These are phyloP conservation scores for Rhynchotus rufescens DNA, from an alignment of 2,797 vertebrate species.

Conservation along the genomic window DNA sequence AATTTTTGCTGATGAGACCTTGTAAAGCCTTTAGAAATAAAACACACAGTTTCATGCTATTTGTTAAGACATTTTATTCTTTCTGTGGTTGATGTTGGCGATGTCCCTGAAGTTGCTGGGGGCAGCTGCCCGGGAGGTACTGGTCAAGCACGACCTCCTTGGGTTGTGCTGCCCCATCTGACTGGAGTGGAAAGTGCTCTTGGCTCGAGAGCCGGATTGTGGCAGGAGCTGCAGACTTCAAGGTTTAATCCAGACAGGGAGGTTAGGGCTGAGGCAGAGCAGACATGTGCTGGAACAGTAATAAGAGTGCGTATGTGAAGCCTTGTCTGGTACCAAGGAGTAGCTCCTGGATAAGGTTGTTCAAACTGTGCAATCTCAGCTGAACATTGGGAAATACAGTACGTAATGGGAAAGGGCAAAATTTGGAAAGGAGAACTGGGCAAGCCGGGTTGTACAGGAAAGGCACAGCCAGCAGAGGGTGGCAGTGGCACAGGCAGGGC, in stretches of 20 bases:
- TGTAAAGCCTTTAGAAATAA: not conserved
- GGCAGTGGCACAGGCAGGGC: not conserved
- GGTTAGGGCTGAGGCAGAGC: not conserved
- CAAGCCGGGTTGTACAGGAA: not conserved
- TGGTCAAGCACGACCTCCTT: not conserved
- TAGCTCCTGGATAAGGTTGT: not conserved
- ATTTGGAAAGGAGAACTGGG: not conserved
- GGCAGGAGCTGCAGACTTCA: not conserved
- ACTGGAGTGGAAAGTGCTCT: not conserved
- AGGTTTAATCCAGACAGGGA: not conserved
- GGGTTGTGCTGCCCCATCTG: not conserved
- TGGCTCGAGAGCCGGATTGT: not conserved
- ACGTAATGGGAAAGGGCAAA: not conserved
- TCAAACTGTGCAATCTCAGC: not conserved
- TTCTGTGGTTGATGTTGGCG: not conserved
- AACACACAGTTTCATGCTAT: accelerated
- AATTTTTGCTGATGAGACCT: not conserved
- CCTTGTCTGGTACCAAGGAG: not conserved
- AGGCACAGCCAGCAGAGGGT: slow-evolving; percentile 68
- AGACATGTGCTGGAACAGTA: not conserved
- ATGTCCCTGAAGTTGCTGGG: not conserved
- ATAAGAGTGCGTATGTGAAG: accelerated
- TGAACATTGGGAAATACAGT: not conserved
- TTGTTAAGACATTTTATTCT: not conserved
- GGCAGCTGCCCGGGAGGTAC: not conserved